Evolutionary conservation across 2,113 vertebrate genomes (phyloP).

Genomic region (Salvelinus alpinus): DNA sequence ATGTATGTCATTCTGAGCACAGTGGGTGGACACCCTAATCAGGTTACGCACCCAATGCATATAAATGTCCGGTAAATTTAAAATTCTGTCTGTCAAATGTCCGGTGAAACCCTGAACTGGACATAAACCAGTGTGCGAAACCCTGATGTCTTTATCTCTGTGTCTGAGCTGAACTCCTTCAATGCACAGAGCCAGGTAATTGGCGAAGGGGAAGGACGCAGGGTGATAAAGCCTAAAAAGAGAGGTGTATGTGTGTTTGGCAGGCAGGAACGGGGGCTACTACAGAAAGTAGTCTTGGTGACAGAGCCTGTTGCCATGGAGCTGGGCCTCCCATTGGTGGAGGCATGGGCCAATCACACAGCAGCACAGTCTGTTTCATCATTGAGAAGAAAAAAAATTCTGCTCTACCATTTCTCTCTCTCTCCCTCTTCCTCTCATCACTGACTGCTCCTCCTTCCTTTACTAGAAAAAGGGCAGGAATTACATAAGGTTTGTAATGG

Average conservation of each 20-base stretch:
- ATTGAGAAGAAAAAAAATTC: slow-evolving; percentile 63
- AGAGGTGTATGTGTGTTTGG: slow-evolving; percentile 29
- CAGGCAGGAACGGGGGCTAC: slow-evolving; percentile 37
- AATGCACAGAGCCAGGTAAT: background rate
- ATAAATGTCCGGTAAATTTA: too few species aligned
- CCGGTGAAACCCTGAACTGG: too few species aligned
- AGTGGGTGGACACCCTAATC: too few species aligned
- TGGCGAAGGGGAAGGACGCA: background rate
- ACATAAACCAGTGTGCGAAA: too few species aligned
- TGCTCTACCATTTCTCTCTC: slow-evolving; percentile 43
- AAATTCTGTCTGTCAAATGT: too few species aligned
- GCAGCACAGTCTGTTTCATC: slow-evolving; percentile 75
- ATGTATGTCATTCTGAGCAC: too few species aligned
- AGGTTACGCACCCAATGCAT: too few species aligned
- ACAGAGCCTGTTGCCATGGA: slow-evolving; percentile 92
- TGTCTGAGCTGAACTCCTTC: background rate
- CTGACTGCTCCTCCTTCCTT: slow-evolving; percentile 18
- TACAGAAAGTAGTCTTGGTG: slow-evolving; percentile 73
- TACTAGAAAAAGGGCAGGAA: slow-evolving; percentile 50
- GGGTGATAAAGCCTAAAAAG: background rate
- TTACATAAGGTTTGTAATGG: slow-evolving; percentile 68
- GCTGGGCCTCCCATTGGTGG: slow-evolving; percentile 81
- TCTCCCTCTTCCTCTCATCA: slow-evolving; percentile 52
- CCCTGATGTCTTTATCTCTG: too few species aligned
- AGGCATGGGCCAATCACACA: slow-evolving; percentile 78